Evolutionary conservation across 2,888 invertebrate genomes (phyloP).

Genomic region (Agrenia bidenticulata): DNA sequence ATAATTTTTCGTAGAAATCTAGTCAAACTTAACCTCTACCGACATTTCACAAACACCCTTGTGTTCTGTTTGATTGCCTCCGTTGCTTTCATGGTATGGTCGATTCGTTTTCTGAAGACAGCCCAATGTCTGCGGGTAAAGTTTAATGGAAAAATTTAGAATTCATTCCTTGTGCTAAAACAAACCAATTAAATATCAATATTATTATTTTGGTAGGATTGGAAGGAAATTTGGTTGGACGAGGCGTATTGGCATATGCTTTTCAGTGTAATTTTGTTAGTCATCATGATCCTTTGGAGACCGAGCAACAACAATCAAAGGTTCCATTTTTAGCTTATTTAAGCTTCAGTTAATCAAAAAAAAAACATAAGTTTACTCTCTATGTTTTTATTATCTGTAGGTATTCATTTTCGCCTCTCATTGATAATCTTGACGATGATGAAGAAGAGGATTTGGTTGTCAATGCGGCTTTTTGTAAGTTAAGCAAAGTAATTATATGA

Average conservation of each 20-base stretch:
- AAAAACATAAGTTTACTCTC: no score
- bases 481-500: neutral
- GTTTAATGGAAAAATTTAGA: constrained; percentile 40
- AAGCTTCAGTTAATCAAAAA: neutral
- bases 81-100: constrained; percentile 90
- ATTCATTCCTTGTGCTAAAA: no score
- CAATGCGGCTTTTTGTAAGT: constrained; percentile 76
- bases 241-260: constrained; percentile 94
- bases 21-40: constrained; percentile 83
- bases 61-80: constrained; percentile 89
- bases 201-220: constrained; percentile 65
- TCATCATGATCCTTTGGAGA: constrained; percentile 93
- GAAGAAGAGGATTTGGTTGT: constrained; percentile 81
- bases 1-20: no score
- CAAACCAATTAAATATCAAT: no score
- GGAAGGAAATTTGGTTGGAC: constrained; percentile 92
- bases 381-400: constrained; percentile 53
- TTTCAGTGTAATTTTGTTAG: constrained; percentile 81
- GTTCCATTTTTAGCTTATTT: constrained; percentile 54
- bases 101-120: constrained; percentile 76
- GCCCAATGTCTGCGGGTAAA: constrained; percentile 74
- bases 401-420: constrained; percentile 85
- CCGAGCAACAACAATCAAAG: constrained; percentile 94
- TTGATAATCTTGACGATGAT: constrained; percentile 77
- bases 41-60: constrained; percentile 91